Conservation (phyloP, 2,113 vertebrate species). For the Aptenodytes forsteri region DNA sequence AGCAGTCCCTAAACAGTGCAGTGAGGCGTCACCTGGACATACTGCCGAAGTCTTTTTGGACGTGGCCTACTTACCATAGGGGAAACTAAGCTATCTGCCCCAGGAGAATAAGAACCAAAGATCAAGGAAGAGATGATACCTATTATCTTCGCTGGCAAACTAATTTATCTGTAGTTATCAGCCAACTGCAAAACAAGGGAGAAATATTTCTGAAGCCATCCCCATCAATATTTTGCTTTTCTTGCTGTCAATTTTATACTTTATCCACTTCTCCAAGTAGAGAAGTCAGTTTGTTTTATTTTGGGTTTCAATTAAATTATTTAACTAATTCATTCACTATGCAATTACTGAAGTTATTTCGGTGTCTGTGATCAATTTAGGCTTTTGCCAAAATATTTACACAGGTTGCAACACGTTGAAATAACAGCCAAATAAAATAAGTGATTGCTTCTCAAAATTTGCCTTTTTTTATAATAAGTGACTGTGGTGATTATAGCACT, state of each 20-base stretch:
- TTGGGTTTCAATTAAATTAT: neutral
- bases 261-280: neutral
- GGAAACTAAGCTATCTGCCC: neutral
- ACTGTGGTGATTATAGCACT: neutral
- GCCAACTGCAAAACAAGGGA: neutral
- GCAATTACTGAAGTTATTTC: neutral
- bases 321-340: neutral
- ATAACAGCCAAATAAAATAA: neutral
- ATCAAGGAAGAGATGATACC: neutral
- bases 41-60: neutral
- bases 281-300: neutral
- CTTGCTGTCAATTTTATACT: neutral
- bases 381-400: neutral
- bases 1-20: neutral
- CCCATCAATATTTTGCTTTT: neutral
- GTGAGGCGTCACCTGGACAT: neutral
- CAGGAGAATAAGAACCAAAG: neutral
- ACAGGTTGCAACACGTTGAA: neutral
- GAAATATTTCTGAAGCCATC: neutral
- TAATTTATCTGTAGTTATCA: neutral
- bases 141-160: neutral
- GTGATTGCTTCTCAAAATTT: neutral
- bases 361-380: neutral
- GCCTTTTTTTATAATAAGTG: neutral
- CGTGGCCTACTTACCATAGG: fast-evolving